Evolutionary conservation across 2,797 vertebrate species (phyloP).

Genomic region (Micromesistius poutassou): DNA sequence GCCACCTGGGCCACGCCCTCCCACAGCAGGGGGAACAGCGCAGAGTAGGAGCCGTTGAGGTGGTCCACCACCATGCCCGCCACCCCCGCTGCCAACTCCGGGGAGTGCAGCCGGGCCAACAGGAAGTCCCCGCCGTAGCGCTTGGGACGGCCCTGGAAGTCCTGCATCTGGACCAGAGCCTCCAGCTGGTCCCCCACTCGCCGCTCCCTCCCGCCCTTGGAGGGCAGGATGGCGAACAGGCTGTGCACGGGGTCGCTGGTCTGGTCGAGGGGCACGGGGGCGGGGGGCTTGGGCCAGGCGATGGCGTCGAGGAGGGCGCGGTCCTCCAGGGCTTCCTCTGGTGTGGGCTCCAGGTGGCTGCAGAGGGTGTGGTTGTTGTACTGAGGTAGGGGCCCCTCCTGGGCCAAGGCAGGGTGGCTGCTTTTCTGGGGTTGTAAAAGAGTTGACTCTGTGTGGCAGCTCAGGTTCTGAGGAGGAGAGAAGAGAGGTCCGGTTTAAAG

Average conservation of each 20-base stretch:
- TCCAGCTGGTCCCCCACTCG: slow-evolving; percentile 83
- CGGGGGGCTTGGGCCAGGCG: slow-evolving; percentile 73
- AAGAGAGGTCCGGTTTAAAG: not conserved
- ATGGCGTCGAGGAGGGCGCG: slow-evolving; percentile 78
- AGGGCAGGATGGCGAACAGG: slow-evolving; percentile 81
- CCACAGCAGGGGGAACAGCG: slow-evolving; percentile 88
- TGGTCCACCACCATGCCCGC: slow-evolving; percentile 83
- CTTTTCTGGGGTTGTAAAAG: slow-evolving; percentile 77
- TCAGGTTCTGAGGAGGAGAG: slow-evolving; percentile 76
- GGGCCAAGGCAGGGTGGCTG: slow-evolving; percentile 61
- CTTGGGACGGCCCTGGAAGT: slow-evolving; percentile 88
- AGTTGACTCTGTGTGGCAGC: slow-evolving; percentile 75
- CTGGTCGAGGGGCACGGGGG: slow-evolving; percentile 62
- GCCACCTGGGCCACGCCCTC: slow-evolving; percentile 80
- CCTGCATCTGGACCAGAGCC: slow-evolving; percentile 81
- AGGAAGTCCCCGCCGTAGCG: slow-evolving; percentile 91
- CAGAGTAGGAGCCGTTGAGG: slow-evolving; percentile 85
- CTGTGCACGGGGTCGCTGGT: slow-evolving; percentile 86
- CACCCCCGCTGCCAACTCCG: slow-evolving; percentile 80
- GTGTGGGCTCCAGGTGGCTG: slow-evolving; percentile 77
- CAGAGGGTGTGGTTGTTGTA: slow-evolving; percentile 77
- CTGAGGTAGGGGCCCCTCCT: slow-evolving; percentile 46
- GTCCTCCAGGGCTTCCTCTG: slow-evolving; percentile 81
- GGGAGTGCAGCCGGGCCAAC: slow-evolving; percentile 85
- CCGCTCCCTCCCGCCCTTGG: slow-evolving; percentile 61